Base-by-base conservation (phyloP, 2,888 invertebrate genomes). In the Drosophila kokeensis region DNA sequence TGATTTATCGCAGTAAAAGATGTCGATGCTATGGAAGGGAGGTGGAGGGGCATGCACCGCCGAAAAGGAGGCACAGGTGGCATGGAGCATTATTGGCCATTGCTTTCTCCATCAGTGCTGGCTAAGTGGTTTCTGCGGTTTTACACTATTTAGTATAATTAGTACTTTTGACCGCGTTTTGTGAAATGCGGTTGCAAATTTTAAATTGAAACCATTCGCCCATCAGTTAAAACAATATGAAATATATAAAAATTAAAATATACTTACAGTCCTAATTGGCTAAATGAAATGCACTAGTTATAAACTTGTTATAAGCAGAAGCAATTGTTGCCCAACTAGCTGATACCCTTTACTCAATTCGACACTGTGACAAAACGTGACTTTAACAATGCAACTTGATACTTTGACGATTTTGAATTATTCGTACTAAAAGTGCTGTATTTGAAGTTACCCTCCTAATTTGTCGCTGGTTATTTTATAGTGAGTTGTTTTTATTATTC, bases 91-190 rank as follows among this genome's bases (percentile, higher is more conserved):
- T 10, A 45, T 29, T 29, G 24, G 42, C 54, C 40, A 32, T 42
- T 40, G 64, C 24, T 60, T 40, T 58, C 42, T 24, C 62, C 60
- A 63, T 71, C 40, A 69, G 72, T 69, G 70, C 74, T 65, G 82
- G 81, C 76, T 82, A 87, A 85, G 87, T 89, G 89, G 89, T 82
- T 76, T 78, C 69, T 89, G 88, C 79, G 91, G 89, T 73, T 87
- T 82, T 69, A 74, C 75, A 81, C 79, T 83, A 81, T 91, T 91
- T 91, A 88, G 84, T 81, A 85, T 91, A 91, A 91, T 91, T 91
- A 91, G 91, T 91, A 80, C 81, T 79, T 88, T 81, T 81, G 79
- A 84, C 91, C 90, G 83, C 90, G 87, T 79, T 87, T 73, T 79
- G 71, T 74, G 73, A 89, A 87, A 82, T 87, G 85, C 54, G 85